These are phyloP conservation scores for Lepilemur septentrionalis DNA, from an alignment of 2,797 vertebrate species.

Conservation along the genomic window DNA sequence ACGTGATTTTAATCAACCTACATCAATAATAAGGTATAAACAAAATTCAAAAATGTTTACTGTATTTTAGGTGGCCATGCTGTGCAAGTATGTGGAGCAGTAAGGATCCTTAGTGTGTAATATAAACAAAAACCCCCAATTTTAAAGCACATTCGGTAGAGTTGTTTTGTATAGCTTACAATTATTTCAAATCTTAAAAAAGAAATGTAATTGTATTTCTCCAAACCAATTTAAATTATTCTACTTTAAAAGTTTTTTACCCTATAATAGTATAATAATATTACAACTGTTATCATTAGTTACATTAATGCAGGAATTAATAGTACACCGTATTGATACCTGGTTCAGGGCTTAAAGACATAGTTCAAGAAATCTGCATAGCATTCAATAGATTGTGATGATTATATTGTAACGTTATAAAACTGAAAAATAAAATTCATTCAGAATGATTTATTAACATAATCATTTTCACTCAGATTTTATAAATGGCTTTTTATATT, in stretches of 20 bases:
- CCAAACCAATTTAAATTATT: neutral
- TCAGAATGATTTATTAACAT: neutral
- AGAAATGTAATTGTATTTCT: neutral
- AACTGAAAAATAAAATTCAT: neutral
- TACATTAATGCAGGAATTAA: neutral
- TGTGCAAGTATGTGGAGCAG: neutral
- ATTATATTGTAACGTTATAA: neutral
- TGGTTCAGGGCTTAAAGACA: neutral
- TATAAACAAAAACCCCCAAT: neutral
- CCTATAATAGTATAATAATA: neutral
- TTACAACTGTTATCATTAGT: neutral
- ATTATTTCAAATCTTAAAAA: conserved; percentile 12
- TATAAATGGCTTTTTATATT: neutral
- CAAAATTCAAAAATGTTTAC: neutral
- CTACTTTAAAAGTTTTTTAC: neutral
- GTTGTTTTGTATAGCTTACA: neutral
- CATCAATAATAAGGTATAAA: neutral
- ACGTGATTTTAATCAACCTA: neutral
- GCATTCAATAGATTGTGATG: neutral
- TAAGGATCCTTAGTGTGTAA: neutral
- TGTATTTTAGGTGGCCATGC: neutral
- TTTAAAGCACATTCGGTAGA: neutral
- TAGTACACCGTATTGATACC: neutral
- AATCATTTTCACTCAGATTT: neutral
- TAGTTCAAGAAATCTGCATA: neutral